Evolutionary conservation across 2,888 invertebrate genomes (phyloP), one percentile per base, ranked within the genome.

Genomic region (Drosophila pegasa): DNA sequence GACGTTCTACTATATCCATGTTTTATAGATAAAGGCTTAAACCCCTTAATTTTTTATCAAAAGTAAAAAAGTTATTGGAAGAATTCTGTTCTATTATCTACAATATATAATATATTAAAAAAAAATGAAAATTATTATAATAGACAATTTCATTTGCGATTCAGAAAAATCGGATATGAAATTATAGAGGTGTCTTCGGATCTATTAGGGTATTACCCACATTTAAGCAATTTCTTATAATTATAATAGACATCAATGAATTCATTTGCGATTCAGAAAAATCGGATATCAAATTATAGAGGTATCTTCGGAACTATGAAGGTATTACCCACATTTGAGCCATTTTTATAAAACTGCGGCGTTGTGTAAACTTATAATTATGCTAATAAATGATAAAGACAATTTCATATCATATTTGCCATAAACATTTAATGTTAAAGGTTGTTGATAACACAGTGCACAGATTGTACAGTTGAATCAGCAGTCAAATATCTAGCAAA

Each of bases 381-480:
- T 38, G 33, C 31, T 18, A 10, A 25, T 38, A 52, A 41, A 10
- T 5, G 16, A 29, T 40, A 22, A 27, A 45, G 37, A 10, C 52
- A 38, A n/a, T 14, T 45, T 16, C 31, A 40, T 59, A 47, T 40
- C 31, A 5, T n/a, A 3, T 2, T 57, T 38, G 20, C 3, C 27
- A 38, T 29, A 27, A 10, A 14, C 16, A 16, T 10, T 54, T 33
- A 9, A 25, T 43, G n/a, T 51, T 37, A 63, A 63, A 43, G 22
- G 27, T 40, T 16, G 22, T 14, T 29, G 40, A 65, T 65, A 54
- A 54, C 2, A 27, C 10, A 4, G 18, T 48, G 33, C 47, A 64
- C 16, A 47, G 35, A 31, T 51, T 64, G 37, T 45, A 14, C 8
- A 20, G 20, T 33, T 12, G 22, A 35, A 65, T 37, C 18, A 33